Conservation (phyloP, 1,140 invertebrate genomes). For the Glossosoma conforme region DNA sequence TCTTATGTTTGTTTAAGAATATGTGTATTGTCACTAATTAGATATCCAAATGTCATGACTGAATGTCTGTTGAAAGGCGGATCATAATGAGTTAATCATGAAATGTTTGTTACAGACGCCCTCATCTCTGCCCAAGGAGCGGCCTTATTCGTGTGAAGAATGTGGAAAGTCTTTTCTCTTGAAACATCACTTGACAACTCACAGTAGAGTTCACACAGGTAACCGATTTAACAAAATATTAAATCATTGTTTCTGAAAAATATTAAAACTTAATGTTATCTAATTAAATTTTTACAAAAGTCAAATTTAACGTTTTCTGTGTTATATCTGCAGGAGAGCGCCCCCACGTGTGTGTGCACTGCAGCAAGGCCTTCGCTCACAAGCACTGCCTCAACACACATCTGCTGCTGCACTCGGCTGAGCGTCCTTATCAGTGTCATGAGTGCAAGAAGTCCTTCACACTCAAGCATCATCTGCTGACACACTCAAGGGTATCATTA, state of each 20-base stretch:
- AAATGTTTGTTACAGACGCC: constrained; percentile 12
- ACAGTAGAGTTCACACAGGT: constrained; percentile 72
- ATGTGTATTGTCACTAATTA: no score
- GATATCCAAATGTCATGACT: no score
- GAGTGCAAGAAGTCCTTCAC: constrained; percentile 86
- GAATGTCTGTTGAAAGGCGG: constrained; percentile 6
- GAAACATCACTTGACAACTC: constrained; percentile 77
- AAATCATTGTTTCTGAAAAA: no score
- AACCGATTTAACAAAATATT: constrained; percentile 19
- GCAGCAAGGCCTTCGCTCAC: constrained; percentile 80
- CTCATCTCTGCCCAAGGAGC: constrained; percentile 54
- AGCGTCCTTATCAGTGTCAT: constrained; percentile 74
- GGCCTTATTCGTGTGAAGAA: constrained; percentile 74
- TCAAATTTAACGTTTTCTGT: no score
- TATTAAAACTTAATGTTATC: no score
- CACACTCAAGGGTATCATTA: constrained; percentile 71
- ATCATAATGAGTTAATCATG: background rate
- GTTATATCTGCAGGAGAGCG: constrained; percentile 57
- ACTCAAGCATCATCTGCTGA: constrained; percentile 72
- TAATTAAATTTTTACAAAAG: no score
- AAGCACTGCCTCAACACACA: constrained; percentile 82
- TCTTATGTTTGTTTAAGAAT: no score
- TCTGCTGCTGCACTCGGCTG: constrained; percentile 71
- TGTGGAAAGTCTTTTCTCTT: constrained; percentile 78
- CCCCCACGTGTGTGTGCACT: constrained; percentile 77